Evolutionary conservation across 1,140 invertebrate species (phyloP).

Genomic region (Campoletis sonorensis): DNA sequence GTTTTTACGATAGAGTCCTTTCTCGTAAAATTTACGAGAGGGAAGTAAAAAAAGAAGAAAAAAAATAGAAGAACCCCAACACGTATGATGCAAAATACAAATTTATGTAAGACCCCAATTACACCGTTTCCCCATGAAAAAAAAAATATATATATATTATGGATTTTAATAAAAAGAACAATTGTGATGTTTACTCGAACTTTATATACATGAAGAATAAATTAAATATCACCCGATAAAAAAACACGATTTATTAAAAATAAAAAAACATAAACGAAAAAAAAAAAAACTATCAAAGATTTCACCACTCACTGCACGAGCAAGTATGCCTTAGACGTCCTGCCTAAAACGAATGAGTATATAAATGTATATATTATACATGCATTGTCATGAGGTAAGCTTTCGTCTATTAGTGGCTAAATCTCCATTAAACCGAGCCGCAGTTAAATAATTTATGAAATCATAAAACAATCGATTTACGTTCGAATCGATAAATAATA

Average conservation of each 20-base stretch:
- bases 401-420: constrained; percentile 42
- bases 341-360: constrained; percentile 17
- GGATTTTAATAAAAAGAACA: background rate
- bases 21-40: background rate
- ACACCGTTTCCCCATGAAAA: background rate
- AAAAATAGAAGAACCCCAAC: too few relatives aligned
- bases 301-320: constrained; percentile 29
- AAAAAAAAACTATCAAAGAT: background rate
- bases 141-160: background rate
- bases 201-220: background rate
- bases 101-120: too few relatives aligned
- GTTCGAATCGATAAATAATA: constrained; percentile 22
- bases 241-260: constrained; percentile 37
- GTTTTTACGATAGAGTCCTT: background rate
- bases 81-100: too few relatives aligned
- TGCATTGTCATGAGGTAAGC: constrained; percentile 48
- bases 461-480: constrained; percentile 3
- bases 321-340: constrained; percentile 39
- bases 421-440: constrained; percentile 26
- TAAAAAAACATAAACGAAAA: constrained; percentile 28
- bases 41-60: too few relatives aligned
- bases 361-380: constrained; percentile 6
- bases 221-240: constrained; percentile 29
- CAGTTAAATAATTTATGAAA: constrained; percentile 16
- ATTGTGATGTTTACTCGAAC: constrained; percentile 3